A percentile compares a stretch with the other conserved stretches of the same genome.
Evolutionary conservation across 2,888 invertebrate species (phyloP).

Genomic region (Timandra comae): DNA sequence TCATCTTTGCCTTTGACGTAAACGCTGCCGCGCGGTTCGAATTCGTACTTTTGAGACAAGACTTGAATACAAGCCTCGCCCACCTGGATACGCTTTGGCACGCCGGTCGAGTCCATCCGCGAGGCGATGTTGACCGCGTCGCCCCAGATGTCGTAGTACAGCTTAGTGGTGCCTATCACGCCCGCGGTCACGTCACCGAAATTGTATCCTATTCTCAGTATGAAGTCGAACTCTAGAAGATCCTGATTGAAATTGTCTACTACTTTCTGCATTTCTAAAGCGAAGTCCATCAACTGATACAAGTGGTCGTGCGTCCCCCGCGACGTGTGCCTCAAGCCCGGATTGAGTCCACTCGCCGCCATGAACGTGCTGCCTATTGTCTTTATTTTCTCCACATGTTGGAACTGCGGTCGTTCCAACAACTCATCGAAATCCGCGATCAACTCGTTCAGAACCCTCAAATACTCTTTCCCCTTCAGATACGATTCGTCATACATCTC

Average conservation of each 20-base stretch:
- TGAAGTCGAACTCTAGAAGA: slow-evolving; percentile 91
- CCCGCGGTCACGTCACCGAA: slow-evolving; percentile 97
- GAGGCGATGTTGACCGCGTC: slow-evolving; percentile 98
- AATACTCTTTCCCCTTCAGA: slow-evolving; percentile 94
- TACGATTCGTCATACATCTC: slow-evolving; percentile 99
- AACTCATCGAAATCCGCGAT: slow-evolving; percentile 98
- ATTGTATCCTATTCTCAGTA: slow-evolving; percentile 92
- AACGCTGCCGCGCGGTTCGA: slow-evolving; percentile 94
- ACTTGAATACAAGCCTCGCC: slow-evolving; percentile 85
- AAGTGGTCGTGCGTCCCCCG: slow-evolving; percentile 85
- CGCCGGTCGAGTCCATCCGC: slow-evolving; percentile 97
- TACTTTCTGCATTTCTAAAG: slow-evolving; percentile 91
- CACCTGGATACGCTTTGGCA: slow-evolving; percentile 89
- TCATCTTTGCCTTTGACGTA: slow-evolving; percentile 98
- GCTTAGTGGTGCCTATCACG: slow-evolving; percentile 95
- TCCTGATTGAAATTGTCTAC: slow-evolving; percentile 93
- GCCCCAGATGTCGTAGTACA: slow-evolving; percentile 99
- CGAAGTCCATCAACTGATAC: slow-evolving; percentile 94
- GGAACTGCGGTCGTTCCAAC: slow-evolving; percentile 86
- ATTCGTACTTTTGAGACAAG: slow-evolving; percentile 85
- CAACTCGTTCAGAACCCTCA: slow-evolving; percentile 95
- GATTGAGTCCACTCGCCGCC: slow-evolving; percentile 97
- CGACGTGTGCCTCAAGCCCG: slow-evolving; percentile 82
- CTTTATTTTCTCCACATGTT: slow-evolving; percentile 97
- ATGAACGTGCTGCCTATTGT: slow-evolving; percentile 98